Evolutionary conservation across 2,888 invertebrate genomes (phyloP).

Genomic region (Nomada hirtipes): DNA sequence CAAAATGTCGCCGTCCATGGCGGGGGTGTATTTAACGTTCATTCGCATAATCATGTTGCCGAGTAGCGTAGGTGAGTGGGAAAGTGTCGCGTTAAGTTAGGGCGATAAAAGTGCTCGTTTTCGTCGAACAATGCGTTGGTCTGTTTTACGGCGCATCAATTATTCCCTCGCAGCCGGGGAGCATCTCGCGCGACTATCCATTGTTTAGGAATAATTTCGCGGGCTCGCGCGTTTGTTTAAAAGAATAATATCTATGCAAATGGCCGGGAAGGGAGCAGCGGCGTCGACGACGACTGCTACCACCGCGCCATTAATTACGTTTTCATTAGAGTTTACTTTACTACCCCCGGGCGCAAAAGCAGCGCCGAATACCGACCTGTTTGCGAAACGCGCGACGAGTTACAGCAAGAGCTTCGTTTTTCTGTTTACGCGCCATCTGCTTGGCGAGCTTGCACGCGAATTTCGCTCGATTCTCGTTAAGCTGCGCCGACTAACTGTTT

Average conservation of each 20-base stretch:
- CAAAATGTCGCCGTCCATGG: background rate
- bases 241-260: slow-evolving; percentile 75
- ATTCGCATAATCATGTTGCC: background rate
- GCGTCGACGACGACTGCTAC: slow-evolving; percentile 44
- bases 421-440: slow-evolving; percentile 55
- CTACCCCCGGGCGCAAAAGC: slow-evolving; percentile 34
- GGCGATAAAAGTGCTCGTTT: slow-evolving; percentile 20
- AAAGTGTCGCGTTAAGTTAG: background rate
- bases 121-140: slow-evolving; percentile 25
- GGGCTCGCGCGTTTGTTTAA: slow-evolving; percentile 61
- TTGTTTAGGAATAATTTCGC: slow-evolving; percentile 66
- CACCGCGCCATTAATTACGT: slow-evolving; percentile 68
- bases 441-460: slow-evolving; percentile 20
- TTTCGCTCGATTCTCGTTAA: slow-evolving; percentile 30
- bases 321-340: slow-evolving; percentile 64
- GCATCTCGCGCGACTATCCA: slow-evolving; percentile 14
- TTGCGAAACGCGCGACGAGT: slow-evolving; percentile 37
- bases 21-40: background rate
- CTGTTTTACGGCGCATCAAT: slow-evolving; percentile 52
- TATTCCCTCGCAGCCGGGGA: slow-evolving; percentile 29
- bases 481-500: background rate
- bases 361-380: slow-evolving; percentile 40
- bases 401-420: slow-evolving; percentile 48
- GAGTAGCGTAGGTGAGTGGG: background rate
- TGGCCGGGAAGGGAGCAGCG: slow-evolving; percentile 60